Evolutionary conservation across 1,140 invertebrate species (phyloP), one percentile per base, ranked within the genome.

Genomic region (Sycophila sp.): DNA sequence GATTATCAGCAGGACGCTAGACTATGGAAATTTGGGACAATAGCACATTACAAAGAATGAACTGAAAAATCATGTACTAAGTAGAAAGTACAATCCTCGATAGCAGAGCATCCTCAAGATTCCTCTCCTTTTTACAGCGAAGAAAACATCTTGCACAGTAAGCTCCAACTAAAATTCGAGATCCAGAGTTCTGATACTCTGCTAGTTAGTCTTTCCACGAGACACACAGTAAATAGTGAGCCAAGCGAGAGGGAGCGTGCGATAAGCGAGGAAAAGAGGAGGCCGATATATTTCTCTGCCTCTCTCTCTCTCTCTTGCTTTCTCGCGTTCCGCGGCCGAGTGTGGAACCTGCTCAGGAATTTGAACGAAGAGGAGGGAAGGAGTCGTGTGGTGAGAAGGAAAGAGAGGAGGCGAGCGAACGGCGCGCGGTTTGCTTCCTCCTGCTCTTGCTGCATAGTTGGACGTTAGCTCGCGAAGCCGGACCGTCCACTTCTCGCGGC

Each of bases 371-470:
- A 65, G 66, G 71, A 71, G 69, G 49, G 36, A 34, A 53, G 58
- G 62, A 30, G 45, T 51, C 55, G n/a, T 13, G 56, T 60, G 56
- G 64, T 47, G 13, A 70, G 76, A 72, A 76, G 71, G 76, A 66
- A 47, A 66, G 47, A 69, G 65, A 36, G 55, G 51, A 38, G 63
- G 71, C n/a, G n/a, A n/a, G n/a, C n/a, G n/a, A n/a, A 64, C 70
- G 73, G 72, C 73, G 78, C 73, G 77, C 75, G n/a, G 77, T 78
- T 80, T 75, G 79, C 76, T 80, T 84, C 74, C 77, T 82, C 80
- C 73, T 83, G 79, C 77, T 84, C 77, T 81, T 84, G 73, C 78
- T 83, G 83, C 82, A 82, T 85, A 81, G 80, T 77, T 80, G 79
- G 74, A 75, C 77, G 77, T 74, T 78, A 70, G 64, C 53, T 68